Evolutionary conservation across 2,888 invertebrate genomes (phyloP), one percentile per base, ranked within the genome.

Genomic region (Melinaea marsaeus): DNA sequence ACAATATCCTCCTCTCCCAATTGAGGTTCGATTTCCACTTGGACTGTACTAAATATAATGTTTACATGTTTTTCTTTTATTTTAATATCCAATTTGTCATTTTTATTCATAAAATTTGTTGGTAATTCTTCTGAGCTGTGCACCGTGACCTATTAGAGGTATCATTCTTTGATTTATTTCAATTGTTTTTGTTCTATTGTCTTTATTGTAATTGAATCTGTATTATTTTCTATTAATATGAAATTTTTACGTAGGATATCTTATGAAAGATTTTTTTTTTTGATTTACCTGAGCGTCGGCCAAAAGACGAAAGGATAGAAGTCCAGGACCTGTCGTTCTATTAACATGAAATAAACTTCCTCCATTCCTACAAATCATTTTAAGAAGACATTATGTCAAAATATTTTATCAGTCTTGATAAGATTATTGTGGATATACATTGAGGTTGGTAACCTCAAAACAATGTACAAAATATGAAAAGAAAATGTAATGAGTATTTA

Each of bases 321-420:
- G 71, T 5, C 92, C 92, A 2, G 92, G 90, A 6, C 93, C 92
- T 5, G 86, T 84, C 42, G 84, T 81, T 70, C 79, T 82, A 69
- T 92, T 92, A 0, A 92, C 88, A 58, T 78, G 75, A 65, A 80
- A 79, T 3, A 72, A 69, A 47, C 66, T 70, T 4, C 70, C 64
- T 42, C 72, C 66, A n/a, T 73, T 66, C 58, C 84, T 83, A 71
- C 68, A 79, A 64, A 37, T 32, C 9, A 51, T 13, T 13, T 46
- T 5, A 60, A 32, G 32, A 51, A 51, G 32, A 32, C 2, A 51
- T 22, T 51, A 51, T 51, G 32, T 32, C 51, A 5, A 42, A 42
- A 42, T 11, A 32, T 11, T 7, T 51, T 51, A 51, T 51, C 51
- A 51, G 51, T 32, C 7, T 32, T 51, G 51, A 51, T 51, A 51